Evolutionary conservation across 2,113 vertebrate genomes (phyloP).

Genomic region (Calypte anna): DNA sequence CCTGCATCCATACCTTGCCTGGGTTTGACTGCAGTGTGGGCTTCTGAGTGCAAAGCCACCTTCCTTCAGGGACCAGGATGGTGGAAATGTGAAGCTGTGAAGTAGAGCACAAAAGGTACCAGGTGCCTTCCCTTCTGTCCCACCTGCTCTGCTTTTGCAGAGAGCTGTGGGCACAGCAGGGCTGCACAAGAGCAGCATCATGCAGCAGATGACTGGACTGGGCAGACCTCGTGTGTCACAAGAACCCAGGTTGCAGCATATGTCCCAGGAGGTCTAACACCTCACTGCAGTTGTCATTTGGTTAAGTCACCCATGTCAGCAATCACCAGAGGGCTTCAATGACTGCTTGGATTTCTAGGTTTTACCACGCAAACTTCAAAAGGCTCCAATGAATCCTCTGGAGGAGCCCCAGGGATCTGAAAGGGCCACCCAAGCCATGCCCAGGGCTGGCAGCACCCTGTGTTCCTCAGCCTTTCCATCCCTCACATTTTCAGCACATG

Average conservation of each 20-base stretch:
- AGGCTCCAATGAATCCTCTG: background rate
- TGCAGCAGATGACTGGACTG: fast-evolving
- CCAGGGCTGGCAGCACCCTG: background rate
- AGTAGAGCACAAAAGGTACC: background rate
- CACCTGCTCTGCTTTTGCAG: background rate
- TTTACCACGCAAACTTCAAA: background rate
- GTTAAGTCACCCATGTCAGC: background rate
- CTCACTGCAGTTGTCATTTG: background rate
- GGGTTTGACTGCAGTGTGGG: background rate
- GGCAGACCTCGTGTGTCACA: background rate
- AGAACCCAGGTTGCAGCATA: background rate
- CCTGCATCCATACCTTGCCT: fast-evolving
- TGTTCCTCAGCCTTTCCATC: background rate
- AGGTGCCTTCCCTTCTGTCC: background rate
- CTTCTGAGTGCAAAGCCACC: background rate
- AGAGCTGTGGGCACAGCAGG: background rate
- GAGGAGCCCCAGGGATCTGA: background rate
- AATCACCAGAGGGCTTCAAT: background rate
- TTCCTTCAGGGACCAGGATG: background rate
- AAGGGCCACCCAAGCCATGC: background rate
- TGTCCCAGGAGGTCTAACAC: background rate
- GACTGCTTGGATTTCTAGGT: background rate
- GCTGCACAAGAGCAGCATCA: background rate
- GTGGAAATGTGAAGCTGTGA: background rate
- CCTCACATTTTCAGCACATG: background rate